A percentile compares a stretch with the other conserved stretches of the same genome.
These are phyloP conservation scores for Melierax canorus DNA, from an alignment of 2,113 vertebrate species.

Conservation along the genomic window DNA sequence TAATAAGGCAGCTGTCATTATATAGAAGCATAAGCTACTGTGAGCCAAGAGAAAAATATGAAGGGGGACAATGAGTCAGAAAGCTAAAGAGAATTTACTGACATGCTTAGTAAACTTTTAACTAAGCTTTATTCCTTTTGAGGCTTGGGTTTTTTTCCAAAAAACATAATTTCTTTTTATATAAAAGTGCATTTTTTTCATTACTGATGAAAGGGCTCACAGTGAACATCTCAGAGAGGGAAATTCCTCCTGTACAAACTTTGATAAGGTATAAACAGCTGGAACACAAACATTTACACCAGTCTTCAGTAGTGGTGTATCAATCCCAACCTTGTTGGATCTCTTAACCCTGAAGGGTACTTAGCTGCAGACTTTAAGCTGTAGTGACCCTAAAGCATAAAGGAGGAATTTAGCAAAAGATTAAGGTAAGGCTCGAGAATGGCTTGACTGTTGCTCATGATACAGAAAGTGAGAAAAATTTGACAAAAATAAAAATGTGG, in stretches of 20 bases:
- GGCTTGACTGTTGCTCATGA: neutral
- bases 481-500: neutral
- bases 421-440: neutral
- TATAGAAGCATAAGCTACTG: neutral
- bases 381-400: neutral
- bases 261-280: neutral
- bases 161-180: neutral
- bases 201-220: neutral
- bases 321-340: neutral
- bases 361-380: neutral
- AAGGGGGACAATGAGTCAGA: neutral
- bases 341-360: neutral
- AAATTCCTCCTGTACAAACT: neutral
- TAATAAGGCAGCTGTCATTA: neutral
- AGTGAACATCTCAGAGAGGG: neutral
- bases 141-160: neutral
- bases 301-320: neutral
- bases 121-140: neutral
- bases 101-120: neutral
- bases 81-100: neutral
- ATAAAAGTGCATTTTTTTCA: neutral
- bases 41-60: neutral
- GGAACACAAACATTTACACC: neutral
- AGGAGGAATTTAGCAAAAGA: neutral
- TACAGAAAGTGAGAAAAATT: neutral